Base-by-base conservation (phyloP, 2,888 invertebrate genomes). In the Clitarchus hookeri region DNA sequence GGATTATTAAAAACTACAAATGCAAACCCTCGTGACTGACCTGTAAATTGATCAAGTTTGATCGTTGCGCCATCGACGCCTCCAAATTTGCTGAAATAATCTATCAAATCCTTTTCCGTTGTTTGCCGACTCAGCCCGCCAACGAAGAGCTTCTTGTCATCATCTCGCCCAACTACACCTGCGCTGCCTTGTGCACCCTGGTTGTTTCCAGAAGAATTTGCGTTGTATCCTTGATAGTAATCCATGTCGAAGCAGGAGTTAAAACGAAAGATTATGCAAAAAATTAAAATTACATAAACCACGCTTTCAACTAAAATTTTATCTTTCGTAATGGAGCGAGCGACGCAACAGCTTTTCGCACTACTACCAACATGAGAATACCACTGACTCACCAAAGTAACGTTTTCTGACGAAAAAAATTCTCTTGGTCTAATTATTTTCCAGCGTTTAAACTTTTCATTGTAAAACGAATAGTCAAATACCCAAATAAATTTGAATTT, bases 51-150 rank as follows among this genome's bases (percentile, higher is more conserved):
- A 90, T 95, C 94, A 90, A 93, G 93, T 91, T 95, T 95, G 87
- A 95, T 92, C 88, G 93, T 93, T 89, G 94, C 93, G 90, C 94
- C 94, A 88, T 93, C 93, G 87, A 95, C 94, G 88, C 93, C 93
- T 84, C 95, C 95, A 90, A 92, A 94, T 90, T 94, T 94, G 88
- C 92, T 91, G 90, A 95, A 94, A 90, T 95, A 94, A 87, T 94
- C 94, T 88, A 93, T 92, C 88, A 95, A 90, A 90, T 95, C 94
- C 90, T 93, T 93, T 92, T 92, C 92, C 84, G 91, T 91, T 82
- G 94, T 94, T 90, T 94, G 94, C 91, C 94, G 93, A 89, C 94
- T 94, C 84, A 95, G 91, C 82, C 94, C 94, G 88, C 95, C 95
- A 90, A 95, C 93, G 91, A 95, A 95, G 84, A 95, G 92, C 91